Evolutionary conservation across 2,888 invertebrate species (phyloP).

Genomic region (Trilocha varians): DNA sequence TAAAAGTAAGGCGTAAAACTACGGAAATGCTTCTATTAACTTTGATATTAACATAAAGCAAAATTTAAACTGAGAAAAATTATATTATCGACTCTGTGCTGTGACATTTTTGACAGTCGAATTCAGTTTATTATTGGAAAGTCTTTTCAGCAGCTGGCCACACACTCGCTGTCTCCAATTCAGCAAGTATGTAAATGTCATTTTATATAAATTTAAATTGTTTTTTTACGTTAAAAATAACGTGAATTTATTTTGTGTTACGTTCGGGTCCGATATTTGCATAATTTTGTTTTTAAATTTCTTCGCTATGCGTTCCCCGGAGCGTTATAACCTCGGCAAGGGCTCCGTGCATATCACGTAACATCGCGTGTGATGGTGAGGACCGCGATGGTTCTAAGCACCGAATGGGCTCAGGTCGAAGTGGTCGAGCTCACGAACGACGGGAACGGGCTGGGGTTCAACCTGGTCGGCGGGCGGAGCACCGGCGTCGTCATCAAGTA

Average conservation of each 20-base stretch:
- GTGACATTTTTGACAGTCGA: not conserved
- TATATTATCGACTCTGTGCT: no score
- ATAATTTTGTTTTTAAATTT: constrained; percentile 14
- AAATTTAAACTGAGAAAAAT: no score
- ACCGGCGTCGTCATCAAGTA: constrained; percentile 99
- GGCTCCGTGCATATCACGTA: constrained; percentile 50
- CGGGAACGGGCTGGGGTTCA: constrained; percentile 98
- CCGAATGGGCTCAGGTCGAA: constrained; percentile 99
- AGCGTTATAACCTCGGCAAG: constrained; percentile 53
- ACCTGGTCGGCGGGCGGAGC: constrained; percentile 97
- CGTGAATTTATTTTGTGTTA: constrained; percentile 22
- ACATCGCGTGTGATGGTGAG: constrained; percentile 61
- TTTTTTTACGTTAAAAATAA: constrained; percentile 30
- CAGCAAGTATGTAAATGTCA: constrained; percentile 75
- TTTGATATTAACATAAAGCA: no score
- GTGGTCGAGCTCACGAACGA: constrained; percentile 98
- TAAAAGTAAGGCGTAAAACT: no score
- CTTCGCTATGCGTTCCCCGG: constrained; percentile 33
- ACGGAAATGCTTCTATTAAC: no score
- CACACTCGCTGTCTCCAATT: constrained; percentile 65
- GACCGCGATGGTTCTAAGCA: constrained; percentile 87
- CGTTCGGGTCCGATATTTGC: constrained; percentile 19
- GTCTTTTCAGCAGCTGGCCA: constrained; percentile 55
- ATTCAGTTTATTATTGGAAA: constrained; percentile 40
- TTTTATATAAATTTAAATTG: constrained; percentile 47